A percentile compares a stretch with the other conserved stretches of the same genome.
Conservation (phyloP, 2,797 vertebrate genomes). For the Melanotaenia trifasciata region DNA sequence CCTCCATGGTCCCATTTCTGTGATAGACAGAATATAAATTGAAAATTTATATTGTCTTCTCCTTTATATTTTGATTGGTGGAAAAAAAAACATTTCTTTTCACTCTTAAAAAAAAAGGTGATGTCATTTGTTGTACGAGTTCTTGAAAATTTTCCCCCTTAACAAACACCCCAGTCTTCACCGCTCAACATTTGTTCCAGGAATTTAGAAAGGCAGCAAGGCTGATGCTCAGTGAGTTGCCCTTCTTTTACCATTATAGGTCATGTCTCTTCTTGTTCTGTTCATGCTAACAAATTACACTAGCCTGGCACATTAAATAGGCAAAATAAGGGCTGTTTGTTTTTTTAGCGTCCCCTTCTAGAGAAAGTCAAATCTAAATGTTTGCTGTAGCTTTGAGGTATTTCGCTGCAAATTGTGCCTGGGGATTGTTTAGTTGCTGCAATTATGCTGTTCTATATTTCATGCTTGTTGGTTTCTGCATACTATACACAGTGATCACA, state of each 20-base stretch:
- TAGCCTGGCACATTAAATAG: conserved; percentile 68
- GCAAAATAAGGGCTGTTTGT: conserved; percentile 67
- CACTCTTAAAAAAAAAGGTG: conserved; percentile 25
- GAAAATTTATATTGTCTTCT: conserved; percentile 80
- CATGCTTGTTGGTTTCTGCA: conserved; percentile 73
- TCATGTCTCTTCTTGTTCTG: conserved; percentile 65
- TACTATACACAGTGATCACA: conserved; percentile 67
- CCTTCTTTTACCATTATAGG: conserved; percentile 67
- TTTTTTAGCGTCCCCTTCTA: conserved; percentile 41
- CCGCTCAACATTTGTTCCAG: conserved; percentile 42
- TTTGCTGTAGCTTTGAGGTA: conserved; percentile 59
- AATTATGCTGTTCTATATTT: conserved; percentile 74
- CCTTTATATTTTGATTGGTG: conserved; percentile 69
- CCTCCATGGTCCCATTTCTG: conserved; percentile 57
- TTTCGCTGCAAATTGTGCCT: conserved; percentile 59
- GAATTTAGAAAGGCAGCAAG: conserved; percentile 50
- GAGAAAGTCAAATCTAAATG: conserved; percentile 65
- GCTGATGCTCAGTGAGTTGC: conserved; percentile 49
- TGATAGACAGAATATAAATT: conserved; percentile 86
- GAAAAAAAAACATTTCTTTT: conserved; percentile 64
- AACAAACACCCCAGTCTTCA: conserved; percentile 46
- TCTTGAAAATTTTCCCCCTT: conserved; percentile 37
- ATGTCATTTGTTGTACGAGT: conserved; percentile 42
- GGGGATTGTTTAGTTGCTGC: conserved; percentile 66
- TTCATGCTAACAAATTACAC: conserved; percentile 65